Evolutionary conservation across 2,888 invertebrate genomes (phyloP).

Genomic region (Cylloceria caligata): DNA sequence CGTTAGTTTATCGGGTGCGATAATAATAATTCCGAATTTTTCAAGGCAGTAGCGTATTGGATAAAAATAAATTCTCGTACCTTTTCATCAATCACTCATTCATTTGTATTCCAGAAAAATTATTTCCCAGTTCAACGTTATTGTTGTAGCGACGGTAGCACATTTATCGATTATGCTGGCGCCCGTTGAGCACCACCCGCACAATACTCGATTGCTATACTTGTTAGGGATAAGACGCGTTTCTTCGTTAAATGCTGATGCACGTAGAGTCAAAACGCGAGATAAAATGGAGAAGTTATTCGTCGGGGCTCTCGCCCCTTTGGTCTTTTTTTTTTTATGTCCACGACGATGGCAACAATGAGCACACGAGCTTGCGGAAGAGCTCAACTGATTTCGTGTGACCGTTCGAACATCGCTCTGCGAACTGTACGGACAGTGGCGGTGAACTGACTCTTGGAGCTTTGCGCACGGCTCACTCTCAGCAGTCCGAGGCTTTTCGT

Average conservation of each 20-base stretch:
- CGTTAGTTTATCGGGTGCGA: slow-evolving; percentile 23
- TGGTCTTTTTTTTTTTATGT: background rate
- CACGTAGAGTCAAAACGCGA: background rate
- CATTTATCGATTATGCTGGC: slow-evolving; percentile 39
- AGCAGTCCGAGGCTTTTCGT: slow-evolving; percentile 43
- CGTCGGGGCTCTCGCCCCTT: slow-evolving; percentile 1
- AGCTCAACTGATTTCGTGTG: background rate
- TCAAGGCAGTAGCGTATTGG: background rate
- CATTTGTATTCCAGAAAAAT: background rate
- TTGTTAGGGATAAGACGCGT: background rate
- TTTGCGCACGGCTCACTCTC: slow-evolving; percentile 47
- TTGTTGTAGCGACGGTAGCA: background rate
- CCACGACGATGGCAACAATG: background rate
- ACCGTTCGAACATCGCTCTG: slow-evolving; percentile 34
- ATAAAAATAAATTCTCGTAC: slow-evolving; percentile 12
- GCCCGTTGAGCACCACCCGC: slow-evolving; percentile 8
- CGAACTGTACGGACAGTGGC: slow-evolving; percentile 58
- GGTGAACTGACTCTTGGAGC: slow-evolving; percentile 59
- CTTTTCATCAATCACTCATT: background rate
- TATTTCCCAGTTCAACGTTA: background rate
- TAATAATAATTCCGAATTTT: background rate
- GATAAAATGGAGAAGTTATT: no score
- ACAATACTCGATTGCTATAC: background rate
- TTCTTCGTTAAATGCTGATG: background rate
- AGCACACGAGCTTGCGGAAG: background rate